Evolutionary conservation across 2,888 invertebrate species (phyloP).

Genomic region (Lymantria dispar): DNA sequence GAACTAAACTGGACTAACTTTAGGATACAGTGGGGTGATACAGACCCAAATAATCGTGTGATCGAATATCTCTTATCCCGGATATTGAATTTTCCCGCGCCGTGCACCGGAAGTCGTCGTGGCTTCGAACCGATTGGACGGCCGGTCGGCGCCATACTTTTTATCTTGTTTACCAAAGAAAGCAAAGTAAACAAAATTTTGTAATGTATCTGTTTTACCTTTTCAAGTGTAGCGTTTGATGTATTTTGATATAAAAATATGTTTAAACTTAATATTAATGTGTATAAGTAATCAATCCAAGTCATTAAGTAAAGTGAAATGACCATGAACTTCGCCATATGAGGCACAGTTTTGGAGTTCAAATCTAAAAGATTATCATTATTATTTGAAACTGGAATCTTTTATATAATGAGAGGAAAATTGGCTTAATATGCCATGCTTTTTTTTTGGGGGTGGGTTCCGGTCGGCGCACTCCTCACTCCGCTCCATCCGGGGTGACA

Average conservation of each 20-base stretch:
- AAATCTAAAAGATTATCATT: too few species aligned
- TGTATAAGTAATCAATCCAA: too few species aligned
- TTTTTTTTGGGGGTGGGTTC: too few species aligned
- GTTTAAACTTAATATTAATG: too few species aligned
- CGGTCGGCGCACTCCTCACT: too few species aligned
- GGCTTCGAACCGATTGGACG: slow-evolving; percentile 55
- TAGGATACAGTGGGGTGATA: slow-evolving; percentile 35
- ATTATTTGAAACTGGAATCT: too few species aligned
- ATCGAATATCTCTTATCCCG: slow-evolving; percentile 67
- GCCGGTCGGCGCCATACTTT: slow-evolving; percentile 62
- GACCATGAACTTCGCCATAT: too few species aligned
- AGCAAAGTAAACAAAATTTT: slow-evolving; percentile 43
- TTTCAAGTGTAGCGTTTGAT: slow-evolving; percentile 21
- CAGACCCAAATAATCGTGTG: slow-evolving; percentile 57
- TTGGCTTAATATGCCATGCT: too few species aligned
- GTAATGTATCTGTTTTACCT: slow-evolving; percentile 23
- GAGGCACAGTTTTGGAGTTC: too few species aligned
- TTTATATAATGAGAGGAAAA: too few species aligned
- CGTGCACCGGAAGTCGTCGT: slow-evolving; percentile 66
- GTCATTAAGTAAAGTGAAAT: too few species aligned
- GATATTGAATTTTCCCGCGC: slow-evolving; percentile 78
- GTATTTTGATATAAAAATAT: background rate
- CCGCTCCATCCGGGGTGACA: too few species aligned
- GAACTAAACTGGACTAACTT: background rate
- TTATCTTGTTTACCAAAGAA: slow-evolving; percentile 61